A percentile compares a stretch with the other conserved stretches of the same genome.
phyloP scores from a whole-genome alignment of 92 coral and sea anemone species.

The Palythoa grandis region DNA sequence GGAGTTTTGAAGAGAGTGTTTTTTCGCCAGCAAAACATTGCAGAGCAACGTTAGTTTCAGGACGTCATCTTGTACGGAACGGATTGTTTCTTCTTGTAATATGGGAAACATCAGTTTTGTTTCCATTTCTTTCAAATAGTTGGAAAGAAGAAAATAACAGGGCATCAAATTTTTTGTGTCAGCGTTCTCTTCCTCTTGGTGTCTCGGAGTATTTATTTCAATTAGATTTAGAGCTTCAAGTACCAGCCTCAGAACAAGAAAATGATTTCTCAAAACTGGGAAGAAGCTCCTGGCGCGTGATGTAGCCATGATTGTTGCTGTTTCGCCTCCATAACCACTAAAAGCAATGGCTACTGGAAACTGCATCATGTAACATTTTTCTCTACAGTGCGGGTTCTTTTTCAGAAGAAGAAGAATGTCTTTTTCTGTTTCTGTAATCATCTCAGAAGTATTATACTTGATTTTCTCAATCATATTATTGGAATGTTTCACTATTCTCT shows the following conservation, averaged over 20 bases:
- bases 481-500: conserved; percentile 35
- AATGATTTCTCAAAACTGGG: conserved; percentile 3
- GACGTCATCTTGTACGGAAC: background rate
- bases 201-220: background rate
- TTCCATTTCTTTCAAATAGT: conserved; percentile 21
- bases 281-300: conserved; percentile 25
- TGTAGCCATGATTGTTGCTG: conserved; percentile 6
- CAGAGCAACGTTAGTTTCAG: conserved; percentile 20
- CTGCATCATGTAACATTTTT: background rate
- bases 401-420: background rate
- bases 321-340: background rate
- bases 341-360: conserved; percentile 28
- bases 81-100: background rate
- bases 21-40: background rate
- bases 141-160: conserved; percentile 19
- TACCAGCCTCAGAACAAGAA: conserved; percentile 24
- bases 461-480: background rate
- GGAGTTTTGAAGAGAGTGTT: background rate
- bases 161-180: background rate
- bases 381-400: background rate
- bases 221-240: conserved; percentile 3
- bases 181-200: background rate
- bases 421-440: background rate
- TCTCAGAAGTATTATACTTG: background rate
- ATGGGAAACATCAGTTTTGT: conserved; percentile 17